These are phyloP conservation scores for Lordiphosa clarofinis DNA, from an alignment of 1,140 invertebrate genomes.

Conservation along the genomic window DNA sequence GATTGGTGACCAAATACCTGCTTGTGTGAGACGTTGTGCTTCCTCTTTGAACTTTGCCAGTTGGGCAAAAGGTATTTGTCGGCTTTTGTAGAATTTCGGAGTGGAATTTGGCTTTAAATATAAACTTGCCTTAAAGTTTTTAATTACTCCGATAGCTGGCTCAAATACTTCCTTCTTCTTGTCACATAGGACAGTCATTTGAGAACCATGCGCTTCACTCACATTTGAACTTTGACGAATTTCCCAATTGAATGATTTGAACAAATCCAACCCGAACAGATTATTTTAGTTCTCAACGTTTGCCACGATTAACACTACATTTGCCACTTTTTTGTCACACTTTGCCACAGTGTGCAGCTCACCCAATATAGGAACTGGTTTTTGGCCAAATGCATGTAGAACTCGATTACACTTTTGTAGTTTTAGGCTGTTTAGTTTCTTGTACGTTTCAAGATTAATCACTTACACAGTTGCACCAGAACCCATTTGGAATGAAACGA, in stretches of 20 bases:
- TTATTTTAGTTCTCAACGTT: conserved; percentile 11
- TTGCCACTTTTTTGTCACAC: background rate
- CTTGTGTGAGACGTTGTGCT: conserved; percentile 6
- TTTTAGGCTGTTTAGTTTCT: conserved; percentile 5
- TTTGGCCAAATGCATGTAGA: conserved; percentile 5
- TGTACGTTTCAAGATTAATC: too few relatives aligned
- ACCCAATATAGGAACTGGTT: background rate
- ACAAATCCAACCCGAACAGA: conserved; percentile 18
- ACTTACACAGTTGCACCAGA: too few relatives aligned
- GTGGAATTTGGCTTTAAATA: conserved; percentile 6
- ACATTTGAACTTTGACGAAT: conserved; percentile 1
- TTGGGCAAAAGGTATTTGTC: conserved; percentile 16
- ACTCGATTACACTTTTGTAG: background rate
- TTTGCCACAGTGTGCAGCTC: too few relatives aligned
- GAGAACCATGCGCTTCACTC: background rate
- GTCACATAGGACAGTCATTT: conserved; percentile 3
- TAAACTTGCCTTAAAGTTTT: conserved; percentile 12
- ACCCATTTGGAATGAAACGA: too few relatives aligned
- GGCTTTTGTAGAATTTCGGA: conserved; percentile 15
- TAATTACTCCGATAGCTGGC: conserved; percentile 3
- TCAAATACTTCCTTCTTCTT: conserved; percentile 9
- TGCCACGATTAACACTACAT: conserved; percentile 3
- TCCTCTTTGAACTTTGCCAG: conserved; percentile 13
- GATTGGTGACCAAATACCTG: conserved; percentile 2
- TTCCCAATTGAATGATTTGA: conserved; percentile 5